These are phyloP conservation scores for Uloborus diversus DNA, from an alignment of 1,140 invertebrate genomes.

Conservation along the genomic window DNA sequence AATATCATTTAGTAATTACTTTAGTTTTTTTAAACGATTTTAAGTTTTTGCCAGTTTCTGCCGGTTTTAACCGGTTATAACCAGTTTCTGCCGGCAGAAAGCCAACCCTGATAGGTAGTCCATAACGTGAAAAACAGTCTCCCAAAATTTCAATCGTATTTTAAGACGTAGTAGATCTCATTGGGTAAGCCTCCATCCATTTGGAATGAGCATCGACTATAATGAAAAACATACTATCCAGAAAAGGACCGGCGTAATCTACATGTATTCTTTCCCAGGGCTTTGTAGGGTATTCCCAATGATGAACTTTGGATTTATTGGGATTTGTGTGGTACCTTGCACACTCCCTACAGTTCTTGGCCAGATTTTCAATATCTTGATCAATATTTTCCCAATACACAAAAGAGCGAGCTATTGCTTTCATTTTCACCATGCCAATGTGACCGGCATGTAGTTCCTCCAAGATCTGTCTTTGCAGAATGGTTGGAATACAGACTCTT, in stretches of 20 bases:
- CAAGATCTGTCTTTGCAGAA: conserved; percentile 56
- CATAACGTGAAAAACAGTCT: background rate
- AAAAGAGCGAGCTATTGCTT: conserved; percentile 60
- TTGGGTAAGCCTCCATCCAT: background rate
- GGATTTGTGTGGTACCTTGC: too few relatives aligned
- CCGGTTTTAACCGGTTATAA: too few relatives aligned
- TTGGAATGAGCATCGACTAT: background rate
- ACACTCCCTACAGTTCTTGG: background rate
- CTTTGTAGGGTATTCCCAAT: background rate
- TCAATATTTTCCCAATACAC: conserved; percentile 63
- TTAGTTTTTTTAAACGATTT: too few relatives aligned
- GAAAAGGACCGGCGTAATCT: background rate
- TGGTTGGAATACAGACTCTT: conserved; percentile 60
- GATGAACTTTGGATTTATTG: background rate
- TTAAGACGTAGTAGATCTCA: background rate
- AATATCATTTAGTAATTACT: too few relatives aligned
- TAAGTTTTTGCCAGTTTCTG: too few relatives aligned
- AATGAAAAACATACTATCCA: background rate
- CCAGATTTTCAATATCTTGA: conserved; percentile 58
- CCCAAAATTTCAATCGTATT: background rate
- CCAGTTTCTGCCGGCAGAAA: too few relatives aligned
- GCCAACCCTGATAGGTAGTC: too few relatives aligned
- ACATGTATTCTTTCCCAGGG: conserved; percentile 3
- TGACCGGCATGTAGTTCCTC: conserved; percentile 61
- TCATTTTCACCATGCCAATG: conserved; percentile 62